Base-by-base conservation (phyloP, 2,888 invertebrate genomes). In the Stegophylla sp. region DNA sequence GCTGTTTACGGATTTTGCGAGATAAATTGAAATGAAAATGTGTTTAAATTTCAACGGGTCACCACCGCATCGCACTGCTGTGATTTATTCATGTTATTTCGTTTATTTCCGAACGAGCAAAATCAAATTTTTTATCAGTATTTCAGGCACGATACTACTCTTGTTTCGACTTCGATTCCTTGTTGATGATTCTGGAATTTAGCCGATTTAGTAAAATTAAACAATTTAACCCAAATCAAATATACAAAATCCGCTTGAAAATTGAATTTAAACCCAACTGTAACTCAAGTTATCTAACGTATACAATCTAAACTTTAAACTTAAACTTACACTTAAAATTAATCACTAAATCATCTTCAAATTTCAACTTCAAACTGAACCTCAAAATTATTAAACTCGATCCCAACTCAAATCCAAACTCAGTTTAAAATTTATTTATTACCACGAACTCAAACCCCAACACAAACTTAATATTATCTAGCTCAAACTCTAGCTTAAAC, bases 131-230 rank as follows among this genome's bases (percentile, higher is more conserved):
- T 5, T 34, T 34, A 34, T 34, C 7, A 34, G 3, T 34, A 34
- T 5, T 34, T 34, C 23, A 41, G 41, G 17, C 56, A 20, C n/a
- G 12, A 17, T n/a, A n/a, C 26, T 59, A 59, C 26, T n/a, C 56
- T 43, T 43, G 56, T 59, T 59, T 56, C 12, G 12, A 1, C 7
- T 12, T 51, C 41, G 28, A 69, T 69, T 51, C 45, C 28, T 26
- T n/a, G 51, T 69, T 23, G 43, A 59, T 59, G n/a, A 59, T 41
- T 43, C 26, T 72, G 72, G 72, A 41, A 12, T 59, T 56, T 13
- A 17, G 26, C 73, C 59, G 7, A 17, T n/a, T n/a, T n/a, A n/a
- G n/a, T n/a, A n/a, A n/a, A n/a, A n/a, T n/a, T n/a, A n/a, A n/a
- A n/a, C n/a, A n/a, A n/a, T n/a, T n/a, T n/a, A n/a, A n/a, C n/a